Evolutionary conservation across 37 sponge, comb jelly and placozoan genomes (phyloP).

Genomic region (Oscarella lobularis): DNA sequence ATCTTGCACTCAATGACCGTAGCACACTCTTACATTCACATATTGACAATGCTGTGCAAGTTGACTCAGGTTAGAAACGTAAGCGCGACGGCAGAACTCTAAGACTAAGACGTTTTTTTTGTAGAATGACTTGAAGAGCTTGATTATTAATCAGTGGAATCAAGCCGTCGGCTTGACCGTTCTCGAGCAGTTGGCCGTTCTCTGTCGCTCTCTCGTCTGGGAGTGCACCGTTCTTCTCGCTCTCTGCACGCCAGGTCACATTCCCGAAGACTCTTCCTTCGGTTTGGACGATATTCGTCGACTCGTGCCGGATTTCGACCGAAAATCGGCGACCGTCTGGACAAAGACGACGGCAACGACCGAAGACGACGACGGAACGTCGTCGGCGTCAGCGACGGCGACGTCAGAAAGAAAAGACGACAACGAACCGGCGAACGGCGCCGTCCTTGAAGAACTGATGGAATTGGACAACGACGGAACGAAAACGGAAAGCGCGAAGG

Average conservation of each 20-base stretch:
- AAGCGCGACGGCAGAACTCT: no score
- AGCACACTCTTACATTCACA: slow-evolving; percentile 40
- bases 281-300: background rate
- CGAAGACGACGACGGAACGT: slow-evolving; percentile 1
- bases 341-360: background rate
- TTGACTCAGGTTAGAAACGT: no score
- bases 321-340: background rate
- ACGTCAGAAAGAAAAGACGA: no score
- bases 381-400: background rate
- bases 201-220: slow-evolving; percentile 70
- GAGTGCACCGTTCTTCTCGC: slow-evolving; percentile 60
- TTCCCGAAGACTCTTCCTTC: background rate
- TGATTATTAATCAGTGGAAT: slow-evolving; percentile 51
- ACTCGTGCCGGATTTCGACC: background rate
- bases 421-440: background rate
- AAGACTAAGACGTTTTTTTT: no score
- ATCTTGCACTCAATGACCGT: slow-evolving; percentile 50
- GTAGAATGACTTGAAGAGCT: slow-evolving; percentile 15
- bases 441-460: background rate
- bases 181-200: slow-evolving; percentile 44
- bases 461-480: background rate
- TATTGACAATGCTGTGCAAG: slow-evolving; percentile 43
- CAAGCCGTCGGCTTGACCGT: slow-evolving; percentile 11
- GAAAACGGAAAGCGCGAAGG: background rate
- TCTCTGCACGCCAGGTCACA: slow-evolving; percentile 5